Conservation (phyloP, 1,140 invertebrate genomes). For the Oryzaephilus surinamensis region DNA sequence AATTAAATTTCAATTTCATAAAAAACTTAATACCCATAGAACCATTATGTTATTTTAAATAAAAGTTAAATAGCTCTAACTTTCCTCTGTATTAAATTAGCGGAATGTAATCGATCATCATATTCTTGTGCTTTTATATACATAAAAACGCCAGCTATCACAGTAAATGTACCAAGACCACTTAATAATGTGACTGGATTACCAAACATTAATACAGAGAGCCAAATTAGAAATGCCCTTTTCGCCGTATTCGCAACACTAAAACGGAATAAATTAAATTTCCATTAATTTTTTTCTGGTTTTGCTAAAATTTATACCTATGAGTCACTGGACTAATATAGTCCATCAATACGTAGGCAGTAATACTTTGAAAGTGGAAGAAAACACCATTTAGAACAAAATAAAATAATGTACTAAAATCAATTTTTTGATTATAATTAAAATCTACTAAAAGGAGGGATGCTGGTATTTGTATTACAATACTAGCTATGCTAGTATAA, state of each 20-base stretch:
- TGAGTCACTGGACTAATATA: constrained; percentile 81
- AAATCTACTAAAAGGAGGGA: constrained; percentile 60
- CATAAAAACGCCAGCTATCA: constrained; percentile 66
- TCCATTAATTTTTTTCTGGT: no score
- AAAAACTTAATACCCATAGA: constrained; percentile 4
- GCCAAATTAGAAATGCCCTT: constrained; percentile 72
- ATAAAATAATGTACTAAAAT: constrained; percentile 45
- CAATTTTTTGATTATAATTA: constrained; percentile 40
- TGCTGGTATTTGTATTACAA: constrained; percentile 69
- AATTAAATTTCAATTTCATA: constrained; percentile 6
- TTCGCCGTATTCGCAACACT: constrained; percentile 83
- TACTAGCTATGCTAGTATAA: constrained; percentile 69
- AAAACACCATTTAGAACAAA: constrained; percentile 69
- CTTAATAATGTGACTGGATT: constrained; percentile 70
- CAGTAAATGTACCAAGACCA: constrained; percentile 61
- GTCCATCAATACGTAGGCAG: constrained; percentile 76
- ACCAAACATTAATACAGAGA: constrained; percentile 69
- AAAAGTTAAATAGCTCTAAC: constrained; percentile 30
- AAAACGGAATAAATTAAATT: constrained; percentile 29
- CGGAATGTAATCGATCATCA: constrained; percentile 34
- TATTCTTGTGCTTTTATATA: constrained; percentile 65
- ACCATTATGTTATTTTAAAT: no score
- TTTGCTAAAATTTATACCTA: constrained; percentile 63
- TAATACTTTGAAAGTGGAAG: constrained; percentile 82
- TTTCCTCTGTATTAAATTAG: constrained; percentile 32